These are phyloP conservation scores for Cyprinella venusta DNA, from an alignment of 2,797 vertebrate species.

Conservation along the genomic window DNA sequence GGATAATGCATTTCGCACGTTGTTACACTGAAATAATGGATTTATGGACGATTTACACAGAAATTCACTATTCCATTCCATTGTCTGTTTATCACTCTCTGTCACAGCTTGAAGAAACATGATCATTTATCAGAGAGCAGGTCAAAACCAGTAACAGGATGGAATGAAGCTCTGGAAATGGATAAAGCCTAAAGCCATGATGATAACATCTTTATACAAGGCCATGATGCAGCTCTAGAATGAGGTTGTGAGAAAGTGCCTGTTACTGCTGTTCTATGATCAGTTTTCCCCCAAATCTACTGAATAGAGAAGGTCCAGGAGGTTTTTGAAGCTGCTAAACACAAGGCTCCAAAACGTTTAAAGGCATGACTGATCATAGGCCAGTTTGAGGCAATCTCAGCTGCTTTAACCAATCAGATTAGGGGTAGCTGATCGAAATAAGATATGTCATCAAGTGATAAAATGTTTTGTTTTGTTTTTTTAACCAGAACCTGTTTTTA, in stretches of 20 bases:
- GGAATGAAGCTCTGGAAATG: slow-evolving; percentile 49
- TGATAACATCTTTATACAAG: slow-evolving; percentile 49
- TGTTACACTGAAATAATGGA: not conserved
- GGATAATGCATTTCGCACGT: not conserved
- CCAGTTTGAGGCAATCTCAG: not conserved
- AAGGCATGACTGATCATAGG: slow-evolving; percentile 21
- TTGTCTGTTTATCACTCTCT: not conserved
- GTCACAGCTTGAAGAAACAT: not conserved
- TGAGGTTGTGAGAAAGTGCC: slow-evolving; percentile 9
- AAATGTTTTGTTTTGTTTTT: slow-evolving; percentile 13
- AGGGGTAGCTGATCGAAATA: not conserved
- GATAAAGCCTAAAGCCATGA: slow-evolving; percentile 66
- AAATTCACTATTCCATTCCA: not conserved
- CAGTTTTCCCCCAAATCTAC: not conserved
- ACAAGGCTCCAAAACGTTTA: not conserved
- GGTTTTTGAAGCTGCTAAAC: not conserved
- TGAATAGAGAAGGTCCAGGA: not conserved
- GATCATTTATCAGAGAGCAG: slow-evolving; percentile 31
- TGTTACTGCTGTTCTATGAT: slow-evolving; percentile 26
- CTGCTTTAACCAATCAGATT: slow-evolving; percentile 16
- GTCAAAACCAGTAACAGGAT: slow-evolving; percentile 45
- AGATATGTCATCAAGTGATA: not conserved
- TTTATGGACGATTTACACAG: not conserved
- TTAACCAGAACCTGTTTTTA: slow-evolving; percentile 14
- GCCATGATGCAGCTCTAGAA: slow-evolving; percentile 13